Conservation (phyloP, 2,888 invertebrate genomes). For the Halocaridina rubra region DNA sequence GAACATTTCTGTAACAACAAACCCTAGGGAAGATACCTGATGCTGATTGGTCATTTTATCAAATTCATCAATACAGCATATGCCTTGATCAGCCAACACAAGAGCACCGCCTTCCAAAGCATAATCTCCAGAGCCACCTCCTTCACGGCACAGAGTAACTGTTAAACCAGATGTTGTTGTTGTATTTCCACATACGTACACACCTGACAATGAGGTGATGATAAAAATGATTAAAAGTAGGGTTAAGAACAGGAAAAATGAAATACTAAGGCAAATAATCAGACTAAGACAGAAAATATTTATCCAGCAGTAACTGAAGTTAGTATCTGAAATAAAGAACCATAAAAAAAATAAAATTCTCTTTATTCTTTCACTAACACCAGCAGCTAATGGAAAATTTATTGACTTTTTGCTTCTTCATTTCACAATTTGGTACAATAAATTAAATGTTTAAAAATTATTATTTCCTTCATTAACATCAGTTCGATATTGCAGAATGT, state of each 20-base stretch:
- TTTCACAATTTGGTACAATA: too few relatives aligned
- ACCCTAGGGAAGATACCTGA: constrained; percentile 70
- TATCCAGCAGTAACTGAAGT: background rate
- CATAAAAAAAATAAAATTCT: background rate
- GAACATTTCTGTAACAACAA: too few relatives aligned
- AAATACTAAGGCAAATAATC: too few relatives aligned
- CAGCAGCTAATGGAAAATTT: too few relatives aligned
- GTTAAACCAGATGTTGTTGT: constrained; percentile 84
- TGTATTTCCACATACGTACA: constrained; percentile 91
- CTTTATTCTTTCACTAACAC: background rate
- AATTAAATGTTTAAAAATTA: too few relatives aligned
- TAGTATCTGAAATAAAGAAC: too few relatives aligned
- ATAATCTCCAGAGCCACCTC: constrained; percentile 78
- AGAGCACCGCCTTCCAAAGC: constrained; percentile 89
- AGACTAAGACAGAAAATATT: too few relatives aligned
- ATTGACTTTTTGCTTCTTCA: too few relatives aligned
- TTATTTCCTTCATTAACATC: too few relatives aligned
- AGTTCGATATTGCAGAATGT: too few relatives aligned
- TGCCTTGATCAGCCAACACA: constrained; percentile 86
- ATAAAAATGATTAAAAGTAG: background rate
- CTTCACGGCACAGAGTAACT: constrained; percentile 81
- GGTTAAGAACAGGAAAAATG: constrained; percentile 47
- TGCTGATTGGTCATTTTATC: constrained; percentile 89
- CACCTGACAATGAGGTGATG: constrained; percentile 72
- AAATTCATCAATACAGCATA: constrained; percentile 95